A percentile compares a stretch with the other conserved stretches of the same genome.
Evolutionary conservation across 30 jellyfish, hydroid and myxozoan genomes (phyloP).

Genomic region (Hydra vulgaris): DNA sequence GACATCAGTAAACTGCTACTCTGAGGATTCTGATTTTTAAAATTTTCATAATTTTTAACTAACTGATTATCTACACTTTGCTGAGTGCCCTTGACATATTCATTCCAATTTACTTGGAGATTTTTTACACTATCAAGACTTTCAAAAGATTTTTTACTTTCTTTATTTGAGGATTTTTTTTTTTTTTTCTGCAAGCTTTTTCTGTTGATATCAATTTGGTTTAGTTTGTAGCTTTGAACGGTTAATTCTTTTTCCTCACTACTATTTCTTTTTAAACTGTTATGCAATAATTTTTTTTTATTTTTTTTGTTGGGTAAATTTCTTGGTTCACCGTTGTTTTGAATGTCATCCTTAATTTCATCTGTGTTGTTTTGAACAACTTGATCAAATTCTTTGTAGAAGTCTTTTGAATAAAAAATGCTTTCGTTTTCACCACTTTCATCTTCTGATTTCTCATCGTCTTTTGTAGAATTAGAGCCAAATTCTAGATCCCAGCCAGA

Average conservation of each 20-base stretch:
- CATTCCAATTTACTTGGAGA: slow-evolving; percentile 3
- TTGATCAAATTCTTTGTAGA: slow-evolving; percentile 5
- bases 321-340: not conserved
- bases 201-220: not conserved
- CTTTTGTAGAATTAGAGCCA: not conserved
- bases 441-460: not conserved
- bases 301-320: not conserved
- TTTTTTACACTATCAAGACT: not conserved
- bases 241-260: not conserved
- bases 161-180: not conserved
- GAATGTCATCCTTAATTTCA: not conserved
- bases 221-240: not conserved
- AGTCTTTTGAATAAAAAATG: not conserved
- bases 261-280: not conserved
- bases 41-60: not conserved
- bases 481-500: slow-evolving; percentile 14
- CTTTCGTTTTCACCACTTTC: slow-evolving; percentile 1
- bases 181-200: not conserved
- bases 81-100: not conserved
- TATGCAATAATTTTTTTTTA: not conserved
- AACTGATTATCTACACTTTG: not conserved
- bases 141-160: not conserved
- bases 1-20: not conserved
- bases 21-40: not conserved
- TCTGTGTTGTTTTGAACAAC: not conserved